Percentiles rank a stretch among this genome's conserved stretches.
phyloP scores from a whole-genome alignment of 1,140 invertebrate species.

The Homarus americanus region DNA sequence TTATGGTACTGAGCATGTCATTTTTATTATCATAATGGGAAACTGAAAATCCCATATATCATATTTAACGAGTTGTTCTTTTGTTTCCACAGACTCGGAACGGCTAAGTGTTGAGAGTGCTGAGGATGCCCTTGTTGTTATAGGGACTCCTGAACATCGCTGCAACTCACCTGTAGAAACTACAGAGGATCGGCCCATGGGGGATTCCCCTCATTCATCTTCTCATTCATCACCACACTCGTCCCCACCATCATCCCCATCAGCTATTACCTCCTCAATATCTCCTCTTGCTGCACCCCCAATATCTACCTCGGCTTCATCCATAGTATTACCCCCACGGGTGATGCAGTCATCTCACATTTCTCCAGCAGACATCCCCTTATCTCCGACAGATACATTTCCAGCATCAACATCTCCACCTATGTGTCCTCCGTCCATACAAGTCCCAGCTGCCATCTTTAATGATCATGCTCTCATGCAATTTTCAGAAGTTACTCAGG shows the following conservation, averaged over 20 bases:
- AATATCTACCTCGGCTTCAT: conserved; percentile 33
- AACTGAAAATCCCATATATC: too few species aligned
- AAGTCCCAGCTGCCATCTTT: conserved; percentile 65
- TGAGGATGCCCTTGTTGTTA: conserved; percentile 77
- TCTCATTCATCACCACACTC: conserved; percentile 55
- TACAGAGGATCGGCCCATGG: neutral
- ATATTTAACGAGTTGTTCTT: too few species aligned
- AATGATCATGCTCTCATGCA: conserved; percentile 71
- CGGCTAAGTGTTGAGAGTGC: conserved; percentile 77
- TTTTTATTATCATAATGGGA: too few species aligned
- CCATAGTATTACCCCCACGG: neutral
- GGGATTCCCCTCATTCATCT: conserved; percentile 21
- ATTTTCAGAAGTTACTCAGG: conserved; percentile 64
- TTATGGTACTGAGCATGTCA: too few species aligned
- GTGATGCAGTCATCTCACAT: conserved; percentile 5
- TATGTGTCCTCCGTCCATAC: conserved; percentile 47
- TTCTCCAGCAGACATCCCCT: conserved; percentile 24
- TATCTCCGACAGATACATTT: neutral
- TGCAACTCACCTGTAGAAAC: neutral
- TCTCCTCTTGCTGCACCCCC: conserved; percentile 15
- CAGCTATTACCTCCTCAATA: neutral
- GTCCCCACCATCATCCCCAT: conserved; percentile 14
- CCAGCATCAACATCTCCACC: conserved; percentile 41
- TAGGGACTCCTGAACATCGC: conserved; percentile 62
- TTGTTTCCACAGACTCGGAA: conserved; percentile 64